Evolutionary conservation across 2,888 invertebrate genomes (phyloP), one percentile per base, ranked within the genome.

Genomic region (Steromphala cineraria): DNA sequence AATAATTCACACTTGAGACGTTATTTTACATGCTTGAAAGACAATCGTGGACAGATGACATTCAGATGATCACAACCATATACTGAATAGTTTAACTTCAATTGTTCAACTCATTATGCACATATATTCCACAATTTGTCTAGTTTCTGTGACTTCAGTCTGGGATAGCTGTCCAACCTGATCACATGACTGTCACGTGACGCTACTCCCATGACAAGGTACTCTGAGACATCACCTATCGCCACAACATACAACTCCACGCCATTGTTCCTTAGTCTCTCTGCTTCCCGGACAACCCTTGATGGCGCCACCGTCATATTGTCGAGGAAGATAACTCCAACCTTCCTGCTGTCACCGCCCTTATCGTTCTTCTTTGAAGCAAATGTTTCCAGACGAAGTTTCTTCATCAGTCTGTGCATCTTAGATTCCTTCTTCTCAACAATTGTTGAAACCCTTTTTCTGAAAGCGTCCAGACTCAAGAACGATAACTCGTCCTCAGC

Each of bases 221-320:
- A 53, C 15, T 76, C 76, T 24, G 53, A 53, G 21, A 76, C 55
- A 53, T 53, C 53, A 0, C 76, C 76, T n/a, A 76, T 36, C 2
- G 76, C 76, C n/a, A 76, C 55, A 24, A 76, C 76, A n/a, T 55
- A 76, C 19, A 76, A 17, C 36, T 55, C 76, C 19, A 76, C 53
- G 17, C 36, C 76, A 7, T 31, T 17, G 31, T n/a, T n/a, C 55
- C 28, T 53, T 10, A 55, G 53, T n/a, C 19, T 28, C 24, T 10
- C n/a, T 19, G 76, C 56, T 31, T 76, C 53, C 5, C 10, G n/a
- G 15, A 76, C 31, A 17, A 76, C 53, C 53, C 7, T 24, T 10
- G n/a, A n/a, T 1, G 28, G 31, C n/a, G 15, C 31, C 28, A 24
- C n/a, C 13, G 76, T 76, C n/a, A 52, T 55, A 10, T 76, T 52